Conservation (phyloP, 1,140 invertebrate genomes). For the Trissolcus basalis region DNA sequence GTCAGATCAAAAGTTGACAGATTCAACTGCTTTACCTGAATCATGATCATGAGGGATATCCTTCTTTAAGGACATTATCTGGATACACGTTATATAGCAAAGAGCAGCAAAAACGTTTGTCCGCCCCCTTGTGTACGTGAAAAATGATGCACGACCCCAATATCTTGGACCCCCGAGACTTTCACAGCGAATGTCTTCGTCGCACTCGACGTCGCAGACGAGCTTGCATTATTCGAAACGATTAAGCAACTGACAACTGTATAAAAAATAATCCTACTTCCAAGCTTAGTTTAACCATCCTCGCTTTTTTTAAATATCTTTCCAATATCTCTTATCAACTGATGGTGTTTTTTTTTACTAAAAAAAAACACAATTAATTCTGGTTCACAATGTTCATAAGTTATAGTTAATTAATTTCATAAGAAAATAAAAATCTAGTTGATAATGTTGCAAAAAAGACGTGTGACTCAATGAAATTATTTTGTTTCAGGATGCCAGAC, state of each 20-base stretch:
- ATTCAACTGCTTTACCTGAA: constrained; percentile 62
- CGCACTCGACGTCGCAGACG: constrained; percentile 61
- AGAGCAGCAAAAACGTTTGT: constrained; percentile 71
- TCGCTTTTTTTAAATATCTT: neutral
- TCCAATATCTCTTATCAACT: neutral
- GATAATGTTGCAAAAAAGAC: neutral
- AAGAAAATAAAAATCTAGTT: too few species aligned
- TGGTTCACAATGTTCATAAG: too few species aligned
- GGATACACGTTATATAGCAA: constrained; percentile 62
- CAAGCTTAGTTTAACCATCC: constrained; percentile 1
- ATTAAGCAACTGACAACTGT: constrained; percentile 66
- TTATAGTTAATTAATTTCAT: too few species aligned
- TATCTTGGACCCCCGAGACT: constrained; percentile 66
- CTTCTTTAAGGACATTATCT: constrained; percentile 76
- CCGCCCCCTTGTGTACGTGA: constrained; percentile 74
- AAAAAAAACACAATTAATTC: too few species aligned
- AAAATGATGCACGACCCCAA: constrained; percentile 75
- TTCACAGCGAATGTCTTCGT: constrained; percentile 68
- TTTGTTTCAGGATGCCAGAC: constrained; percentile 66
- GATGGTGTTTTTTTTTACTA: too few species aligned
- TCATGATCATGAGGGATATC: constrained; percentile 70
- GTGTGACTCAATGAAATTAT: neutral
- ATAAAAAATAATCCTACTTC: constrained; percentile 61
- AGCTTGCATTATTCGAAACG: constrained; percentile 67
- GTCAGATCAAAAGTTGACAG: constrained; percentile 10